Evolutionary conservation across 2,113 vertebrate species (phyloP), one percentile per base, ranked within the genome.

Genomic region (Callorhinus ursinus): DNA sequence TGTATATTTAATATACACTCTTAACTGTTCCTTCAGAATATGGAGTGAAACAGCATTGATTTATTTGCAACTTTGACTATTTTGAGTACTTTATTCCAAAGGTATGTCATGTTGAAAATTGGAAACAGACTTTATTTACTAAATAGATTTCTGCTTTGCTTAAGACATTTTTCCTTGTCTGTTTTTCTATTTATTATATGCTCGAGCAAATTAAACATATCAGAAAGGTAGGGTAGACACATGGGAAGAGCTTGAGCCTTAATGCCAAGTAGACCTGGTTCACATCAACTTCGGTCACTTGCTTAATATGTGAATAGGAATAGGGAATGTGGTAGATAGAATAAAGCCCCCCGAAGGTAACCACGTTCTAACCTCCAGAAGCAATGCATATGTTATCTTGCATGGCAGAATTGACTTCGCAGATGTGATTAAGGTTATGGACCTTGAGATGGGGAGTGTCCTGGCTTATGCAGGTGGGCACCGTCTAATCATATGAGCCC

Each of bases 31-130:
- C 26, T 88, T 95, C 18, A 28, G 51, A 95, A 95, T 87, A 88
- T 81, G 11, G 57, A 92, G 46, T 61, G 57, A 94, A 96, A 71
- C 57, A 91, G 53, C 51, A 91, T n/a, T 96, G 87, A 97, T 95
- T 95, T 93, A 92, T 97, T 84, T 88, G 65, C 79, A 85, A 72
- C 74, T 79, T 87, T 89, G 93, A 79, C 42, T 90, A 53, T 95
- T 94, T 79, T 95, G 59, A 95, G 26, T 72, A 77, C 36, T 93
- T 95, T 97, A 91, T 95, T 98, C 57, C 46, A 90, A 89, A 93
- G 42, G 79, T 87, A 92, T 92, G 96, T 97, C 90, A 72, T 59
- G 21, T 88, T 84, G 63, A 96, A 92, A 90, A 96, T 46, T 96
- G 77, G 28, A 96, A 96, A 72, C 36, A 92, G 51, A 87, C 4